Evolutionary conservation across 2,797 vertebrate species (phyloP).

Genomic region (Triplophysa bombifrons): DNA sequence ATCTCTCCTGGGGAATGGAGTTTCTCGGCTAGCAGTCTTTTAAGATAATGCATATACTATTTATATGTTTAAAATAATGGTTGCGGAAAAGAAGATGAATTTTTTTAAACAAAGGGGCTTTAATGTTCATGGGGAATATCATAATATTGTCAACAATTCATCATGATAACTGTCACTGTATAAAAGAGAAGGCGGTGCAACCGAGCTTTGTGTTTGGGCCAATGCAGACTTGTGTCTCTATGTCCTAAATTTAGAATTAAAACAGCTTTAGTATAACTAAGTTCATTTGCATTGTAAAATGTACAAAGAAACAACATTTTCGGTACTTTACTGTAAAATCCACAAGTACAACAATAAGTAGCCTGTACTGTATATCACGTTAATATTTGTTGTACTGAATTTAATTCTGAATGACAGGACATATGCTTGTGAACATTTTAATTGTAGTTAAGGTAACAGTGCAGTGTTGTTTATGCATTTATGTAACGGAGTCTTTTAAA

Average conservation of each 20-base stretch:
- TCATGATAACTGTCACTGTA: neutral
- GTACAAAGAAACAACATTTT: neutral
- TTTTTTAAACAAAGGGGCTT: neutral
- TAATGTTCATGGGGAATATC: neutral
- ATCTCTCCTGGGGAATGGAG: constrained; percentile 15
- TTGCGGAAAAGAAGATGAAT: neutral
- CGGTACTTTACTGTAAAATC: no score
- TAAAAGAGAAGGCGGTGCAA: neutral
- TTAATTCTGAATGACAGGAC: no score
- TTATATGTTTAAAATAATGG: constrained; percentile 7
- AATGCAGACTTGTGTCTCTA: no score
- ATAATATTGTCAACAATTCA: neutral
- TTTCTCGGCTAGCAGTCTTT: constrained; percentile 21
- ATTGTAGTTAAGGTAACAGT: neutral
- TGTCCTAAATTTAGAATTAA: no score
- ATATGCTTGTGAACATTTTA: no score
- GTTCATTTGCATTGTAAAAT: no score
- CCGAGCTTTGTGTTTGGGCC: no score
- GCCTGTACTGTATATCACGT: no score
- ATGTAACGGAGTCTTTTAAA: neutral
- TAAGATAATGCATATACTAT: constrained; percentile 35
- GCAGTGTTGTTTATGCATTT: neutral
- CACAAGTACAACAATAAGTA: no score
- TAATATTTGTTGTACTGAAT: no score
- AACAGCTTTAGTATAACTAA: no score